Base-by-base conservation (phyloP, 2,888 invertebrate genomes). In the Crossocerus cetratus region DNA sequence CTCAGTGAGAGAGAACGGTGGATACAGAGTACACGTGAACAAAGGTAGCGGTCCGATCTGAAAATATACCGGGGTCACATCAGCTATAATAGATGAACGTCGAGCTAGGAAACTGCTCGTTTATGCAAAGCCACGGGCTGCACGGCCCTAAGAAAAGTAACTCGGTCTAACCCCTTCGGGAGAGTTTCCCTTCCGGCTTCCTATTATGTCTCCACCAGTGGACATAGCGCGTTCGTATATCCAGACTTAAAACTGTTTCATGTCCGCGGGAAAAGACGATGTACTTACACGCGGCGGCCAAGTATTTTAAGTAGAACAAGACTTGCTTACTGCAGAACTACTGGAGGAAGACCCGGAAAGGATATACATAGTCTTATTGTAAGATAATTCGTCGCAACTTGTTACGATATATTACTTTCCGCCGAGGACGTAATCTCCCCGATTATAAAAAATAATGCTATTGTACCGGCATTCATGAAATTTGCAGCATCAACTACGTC, bases 101-200 rank as follows among this genome's bases (percentile, higher is more conserved):
- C 60, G 63, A 65, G 70, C 68, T 65, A 64, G 69, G 63, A 72
- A 61, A 57, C 65, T 62, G 64, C 74, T 80, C 61, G 70, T 45
- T 69, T 72, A 74, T 76, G 78, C 81, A 71, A 74, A 74, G 68
- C 56, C 53, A 56, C 70, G 73, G 44, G 49, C 49, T 3, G 49
- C 16, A 16, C 14, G 58, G 49, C 45, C 55, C 64, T 18, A n/a
- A 45, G 44, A 64, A 60, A 76, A 67, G 61, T 61, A 68, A 70
- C 69, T 54, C 56, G 70, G 67, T 78, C 69, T 63, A 67, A 65
- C 58, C 72, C 59, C 67, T 61, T 67, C 69, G 49, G 62, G 68
- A 65, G 78, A 74, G 69, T 81, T 80, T 70, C 65, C 74, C 81
- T 81, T 81, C 81, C 80, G 80, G 22, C 23, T 75, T 56, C 61